Conservation (phyloP, 1,140 invertebrate genomes). For the Drosophila micromelanica region DNA sequence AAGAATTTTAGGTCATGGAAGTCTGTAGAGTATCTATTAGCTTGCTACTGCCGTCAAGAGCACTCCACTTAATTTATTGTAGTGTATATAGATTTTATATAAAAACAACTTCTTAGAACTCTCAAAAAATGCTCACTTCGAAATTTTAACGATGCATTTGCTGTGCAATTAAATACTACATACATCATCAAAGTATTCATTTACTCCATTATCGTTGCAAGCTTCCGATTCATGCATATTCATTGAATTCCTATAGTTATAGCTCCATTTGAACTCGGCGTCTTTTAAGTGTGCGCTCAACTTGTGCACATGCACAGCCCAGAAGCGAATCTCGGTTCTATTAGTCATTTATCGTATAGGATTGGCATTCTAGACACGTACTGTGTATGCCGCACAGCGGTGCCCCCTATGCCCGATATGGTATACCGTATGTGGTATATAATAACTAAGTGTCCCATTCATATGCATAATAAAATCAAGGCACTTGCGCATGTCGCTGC, state of each 20-base stretch:
- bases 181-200: not conserved
- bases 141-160: not conserved
- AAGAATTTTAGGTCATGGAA: too few species aligned
- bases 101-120: too few species aligned
- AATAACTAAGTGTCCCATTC: constrained; percentile 13
- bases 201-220: not conserved
- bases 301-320: constrained; percentile 17
- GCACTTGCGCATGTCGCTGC: constrained; percentile 19
- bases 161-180: not conserved
- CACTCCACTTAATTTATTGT: too few species aligned
- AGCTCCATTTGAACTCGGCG: constrained; percentile 6
- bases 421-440: constrained; percentile 7
- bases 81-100: too few species aligned
- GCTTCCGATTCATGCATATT: not conserved
- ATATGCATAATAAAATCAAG: constrained; percentile 40
- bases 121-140: not conserved
- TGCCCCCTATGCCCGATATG: constrained; percentile 11
- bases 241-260: not conserved
- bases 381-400: not conserved
- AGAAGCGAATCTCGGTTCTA: constrained; percentile 2
- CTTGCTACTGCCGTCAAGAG: too few species aligned
- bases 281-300: constrained; percentile 1
- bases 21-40: too few species aligned
- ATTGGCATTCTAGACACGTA: constrained; percentile 32
- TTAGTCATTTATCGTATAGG: constrained; percentile 21